Evolutionary conservation across 1,140 invertebrate genomes (phyloP), one percentile per base, ranked within the genome.

Genomic region (Prorops nasuta): DNA sequence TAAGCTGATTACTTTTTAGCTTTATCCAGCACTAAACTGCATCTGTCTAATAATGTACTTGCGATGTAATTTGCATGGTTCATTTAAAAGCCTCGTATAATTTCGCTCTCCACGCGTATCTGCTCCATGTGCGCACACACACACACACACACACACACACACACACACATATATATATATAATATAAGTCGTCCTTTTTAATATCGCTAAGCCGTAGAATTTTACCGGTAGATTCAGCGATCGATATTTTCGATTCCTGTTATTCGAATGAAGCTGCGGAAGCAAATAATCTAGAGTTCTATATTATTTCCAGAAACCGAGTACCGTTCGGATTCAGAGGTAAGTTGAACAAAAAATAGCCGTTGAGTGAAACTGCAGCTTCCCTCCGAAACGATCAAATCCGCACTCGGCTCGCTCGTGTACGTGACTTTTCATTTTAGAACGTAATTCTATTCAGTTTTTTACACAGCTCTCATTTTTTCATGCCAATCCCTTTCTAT

Each of bases 291-390:
- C 24, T 10, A 28, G 10, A 28, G 10, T 6, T 28, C 4, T 28
- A 28, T 28, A 4, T 4, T 51, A 17, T 54, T 67, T 69, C 45
- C 62, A 69, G 69, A 69, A 40, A 43, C 67, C 17, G 63, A 67
- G 46, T 60, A 51, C 24, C 56, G 45, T 39, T 51, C 43, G 22
- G 61, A 67, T 54, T 60, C 64, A 20, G 71, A 74, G 61, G 71
- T 74, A 64, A 74, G 69, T 57, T 44, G 34, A 59, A 28, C 47
- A n/a, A 52, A 20, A n/a, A 42, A 31, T 35, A 28, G 22, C 20
- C 10, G 32, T 50, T 36, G 16, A 9, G 21, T 9, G 22, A 12
- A 18, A 20, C 2, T 7, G 6, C 21, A 6, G 15, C 14, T 3
- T 14, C 20, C 21, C 2, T 21, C 18, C 44, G 21, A 14, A 20